Evolutionary conservation across 2,113 vertebrate species (phyloP).

Genomic region (Pluvialis apricaria): DNA sequence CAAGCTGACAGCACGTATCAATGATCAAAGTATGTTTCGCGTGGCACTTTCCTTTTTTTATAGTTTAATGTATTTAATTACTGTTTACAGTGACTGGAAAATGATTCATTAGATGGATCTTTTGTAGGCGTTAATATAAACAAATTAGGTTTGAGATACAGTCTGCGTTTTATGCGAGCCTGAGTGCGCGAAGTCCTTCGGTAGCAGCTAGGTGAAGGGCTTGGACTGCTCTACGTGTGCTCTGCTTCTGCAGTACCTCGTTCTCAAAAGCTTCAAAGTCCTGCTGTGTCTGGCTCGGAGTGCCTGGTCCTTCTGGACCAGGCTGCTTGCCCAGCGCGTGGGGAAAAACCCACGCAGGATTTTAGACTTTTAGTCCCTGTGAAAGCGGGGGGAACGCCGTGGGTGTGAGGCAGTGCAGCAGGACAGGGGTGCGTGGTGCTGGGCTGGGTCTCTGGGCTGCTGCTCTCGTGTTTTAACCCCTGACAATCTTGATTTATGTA

Average conservation of each 20-base stretch:
- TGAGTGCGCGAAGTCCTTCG: not conserved
- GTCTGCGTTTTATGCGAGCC: not conserved
- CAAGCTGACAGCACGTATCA: not conserved
- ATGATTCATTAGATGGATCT: not conserved
- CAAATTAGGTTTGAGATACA: not conserved
- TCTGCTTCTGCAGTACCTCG: not conserved
- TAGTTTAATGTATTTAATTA: constrained; percentile 4
- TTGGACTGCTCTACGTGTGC: rapidly evolving
- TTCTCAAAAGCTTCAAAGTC: not conserved
- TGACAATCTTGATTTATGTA: rapidly evolving
- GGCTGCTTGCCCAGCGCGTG: rapidly evolving
- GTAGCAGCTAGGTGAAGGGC: not conserved
- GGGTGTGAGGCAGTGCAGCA: not conserved
- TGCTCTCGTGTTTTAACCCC: not conserved
- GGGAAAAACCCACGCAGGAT: rapidly evolving
- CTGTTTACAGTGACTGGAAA: not conserved
- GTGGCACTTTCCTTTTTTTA: not conserved
- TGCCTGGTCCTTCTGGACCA: not conserved
- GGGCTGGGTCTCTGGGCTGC: not conserved
- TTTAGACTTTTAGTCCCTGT: not conserved
- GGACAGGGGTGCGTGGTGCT: rapidly evolving
- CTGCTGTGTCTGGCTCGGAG: rapidly evolving
- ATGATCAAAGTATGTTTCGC: not conserved
- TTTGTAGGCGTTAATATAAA: not conserved
- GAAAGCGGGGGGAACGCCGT: not conserved